These are phyloP conservation scores for Sebastes itinus DNA, from an alignment of 2,797 vertebrate species.

Conservation along the genomic window DNA sequence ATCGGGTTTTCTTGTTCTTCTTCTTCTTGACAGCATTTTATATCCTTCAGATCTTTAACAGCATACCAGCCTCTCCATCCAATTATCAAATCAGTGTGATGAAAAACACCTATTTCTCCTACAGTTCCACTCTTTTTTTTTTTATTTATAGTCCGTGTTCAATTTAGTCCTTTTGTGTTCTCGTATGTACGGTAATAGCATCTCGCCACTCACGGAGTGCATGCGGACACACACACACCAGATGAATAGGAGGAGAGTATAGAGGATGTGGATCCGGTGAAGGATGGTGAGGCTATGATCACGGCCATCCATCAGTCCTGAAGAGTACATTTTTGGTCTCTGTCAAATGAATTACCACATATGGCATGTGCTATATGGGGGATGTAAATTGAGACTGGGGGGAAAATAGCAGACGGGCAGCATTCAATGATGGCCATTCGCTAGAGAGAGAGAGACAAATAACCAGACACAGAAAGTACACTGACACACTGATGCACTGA, in stretches of 20 bases:
- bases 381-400: background rate
- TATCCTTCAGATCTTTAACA: constrained; percentile 1
- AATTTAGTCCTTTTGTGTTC: background rate
- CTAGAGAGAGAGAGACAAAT: background rate
- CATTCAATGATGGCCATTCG: background rate
- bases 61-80: background rate
- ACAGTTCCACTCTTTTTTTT: background rate
- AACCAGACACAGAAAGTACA: background rate
- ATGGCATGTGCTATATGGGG: background rate
- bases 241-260: background rate
- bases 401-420: background rate
- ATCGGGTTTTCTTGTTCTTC: background rate
- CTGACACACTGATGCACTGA: background rate
- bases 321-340: constrained; percentile 11
- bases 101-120: background rate
- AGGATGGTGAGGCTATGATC: constrained; percentile 4
- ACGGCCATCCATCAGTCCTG: constrained; percentile 45
- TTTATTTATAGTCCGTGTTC: background rate
- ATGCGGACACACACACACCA: background rate
- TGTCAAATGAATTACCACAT: background rate
- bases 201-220: background rate
- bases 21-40: background rate
- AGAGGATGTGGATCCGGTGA: background rate
- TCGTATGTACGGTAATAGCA: constrained; percentile 1
- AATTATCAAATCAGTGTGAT: background rate